Evolutionary conservation across 2,113 vertebrate species (phyloP).

Genomic region (Phalacrocorax brasilianus): DNA sequence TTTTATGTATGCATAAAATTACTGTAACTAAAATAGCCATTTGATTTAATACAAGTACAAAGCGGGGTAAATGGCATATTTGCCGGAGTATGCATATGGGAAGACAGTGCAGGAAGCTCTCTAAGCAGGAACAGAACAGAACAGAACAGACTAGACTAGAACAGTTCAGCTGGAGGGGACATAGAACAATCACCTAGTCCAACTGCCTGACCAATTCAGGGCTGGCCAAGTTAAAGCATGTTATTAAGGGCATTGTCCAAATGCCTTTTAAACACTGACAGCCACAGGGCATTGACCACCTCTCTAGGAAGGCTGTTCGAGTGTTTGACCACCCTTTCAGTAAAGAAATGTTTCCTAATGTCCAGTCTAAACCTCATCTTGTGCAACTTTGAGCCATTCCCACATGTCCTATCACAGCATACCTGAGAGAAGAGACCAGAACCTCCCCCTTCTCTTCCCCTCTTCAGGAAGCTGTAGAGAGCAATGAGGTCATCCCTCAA

Average conservation of each 20-base stretch:
- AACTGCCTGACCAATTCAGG: not conserved
- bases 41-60: not conserved
- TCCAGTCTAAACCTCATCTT: not conserved
- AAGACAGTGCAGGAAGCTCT: not conserved
- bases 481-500: not conserved
- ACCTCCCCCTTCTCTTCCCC: not conserved
- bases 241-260: not conserved
- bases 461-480: not conserved
- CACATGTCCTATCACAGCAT: fast-evolving
- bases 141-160: not conserved
- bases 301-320: not conserved
- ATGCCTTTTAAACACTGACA: not conserved
- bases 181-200: not conserved
- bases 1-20: not conserved
- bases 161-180: not conserved
- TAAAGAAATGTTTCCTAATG: not conserved
- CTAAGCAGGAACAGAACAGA: not conserved
- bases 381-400: not conserved
- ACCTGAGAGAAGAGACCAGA: not conserved
- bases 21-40: not conserved
- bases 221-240: not conserved
- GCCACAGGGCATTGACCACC: not conserved
- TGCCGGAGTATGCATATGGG: not conserved
- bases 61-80: not conserved
- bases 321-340: not conserved